phyloP scores from a whole-genome alignment of 2,113 vertebrate species.

The Dascyllus trimaculatus region DNA sequence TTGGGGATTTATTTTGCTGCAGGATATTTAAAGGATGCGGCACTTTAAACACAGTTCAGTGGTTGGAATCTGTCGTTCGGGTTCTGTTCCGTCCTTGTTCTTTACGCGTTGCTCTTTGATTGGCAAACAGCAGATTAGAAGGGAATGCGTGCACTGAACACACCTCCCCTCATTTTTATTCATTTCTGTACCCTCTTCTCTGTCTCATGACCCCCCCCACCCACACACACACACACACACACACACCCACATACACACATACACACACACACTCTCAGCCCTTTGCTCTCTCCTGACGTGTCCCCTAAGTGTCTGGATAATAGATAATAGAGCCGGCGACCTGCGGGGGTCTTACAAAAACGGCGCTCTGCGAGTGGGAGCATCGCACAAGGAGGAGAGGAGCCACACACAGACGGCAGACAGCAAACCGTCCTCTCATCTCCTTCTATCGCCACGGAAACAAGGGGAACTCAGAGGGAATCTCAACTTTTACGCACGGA shows the following conservation, averaged over 20 bases:
- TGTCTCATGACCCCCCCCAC: conserved; percentile 16
- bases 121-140: conserved; percentile 60
- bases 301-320: conserved; percentile 86
- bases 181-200: conserved; percentile 34
- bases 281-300: conserved; percentile 68
- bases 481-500: conserved; percentile 74
- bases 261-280: conserved; percentile 3
- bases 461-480: conserved; percentile 36
- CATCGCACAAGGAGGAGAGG: conserved; percentile 71
- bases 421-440: conserved; percentile 33
- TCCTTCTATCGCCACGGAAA: conserved; percentile 4
- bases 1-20: background rate
- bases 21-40: background rate
- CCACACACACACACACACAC: background rate
- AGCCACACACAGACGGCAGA: conserved; percentile 53
- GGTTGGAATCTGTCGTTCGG: background rate
- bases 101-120: conserved; percentile 42
- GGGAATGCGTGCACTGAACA: conserved; percentile 28
- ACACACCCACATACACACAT: conserved; percentile 6
- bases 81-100: conserved; percentile 9
- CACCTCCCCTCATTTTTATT: conserved; percentile 64
- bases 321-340: conserved; percentile 89
- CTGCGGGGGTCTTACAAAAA: conserved; percentile 93
- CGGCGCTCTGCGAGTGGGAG: conserved; percentile 68
- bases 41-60: conserved; percentile 17